A percentile compares a stretch with the other conserved stretches of the same genome.
These are phyloP conservation scores for Ascaphus truei DNA, from an alignment of 2,113 vertebrate genomes.

Conservation along the genomic window DNA sequence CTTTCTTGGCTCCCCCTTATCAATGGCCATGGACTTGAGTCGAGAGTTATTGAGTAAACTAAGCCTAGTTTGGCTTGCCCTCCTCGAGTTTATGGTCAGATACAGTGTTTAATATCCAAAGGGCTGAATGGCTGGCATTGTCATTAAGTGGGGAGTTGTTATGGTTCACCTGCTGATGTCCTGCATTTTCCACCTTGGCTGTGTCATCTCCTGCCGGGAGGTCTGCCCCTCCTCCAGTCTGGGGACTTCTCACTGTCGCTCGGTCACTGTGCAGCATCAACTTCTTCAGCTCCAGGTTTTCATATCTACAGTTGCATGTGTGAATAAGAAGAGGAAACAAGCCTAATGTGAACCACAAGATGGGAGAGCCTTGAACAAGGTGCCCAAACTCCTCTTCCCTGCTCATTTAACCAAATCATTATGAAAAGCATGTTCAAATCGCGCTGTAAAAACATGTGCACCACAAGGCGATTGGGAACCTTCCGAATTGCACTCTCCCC, in stretches of 20 bases:
- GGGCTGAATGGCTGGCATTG: too few relatives aligned
- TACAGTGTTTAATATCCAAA: background rate
- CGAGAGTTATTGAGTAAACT: too few relatives aligned
- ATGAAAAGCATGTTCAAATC: too few relatives aligned
- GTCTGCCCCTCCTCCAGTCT: constrained; percentile 24
- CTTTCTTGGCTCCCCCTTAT: too few relatives aligned
- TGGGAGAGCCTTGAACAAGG: background rate
- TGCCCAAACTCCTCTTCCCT: too few relatives aligned
- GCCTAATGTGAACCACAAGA: background rate
- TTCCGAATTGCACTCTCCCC: too few relatives aligned
- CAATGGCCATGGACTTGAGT: too few relatives aligned
- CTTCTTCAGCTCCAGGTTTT: constrained; percentile 89
- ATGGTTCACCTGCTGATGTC: constrained; percentile 74
- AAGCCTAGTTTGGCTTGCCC: too few relatives aligned
- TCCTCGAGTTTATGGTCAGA: too few relatives aligned
- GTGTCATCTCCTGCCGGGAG: constrained; percentile 55
- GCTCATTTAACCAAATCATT: too few relatives aligned
- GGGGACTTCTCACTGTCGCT: constrained; percentile 51
- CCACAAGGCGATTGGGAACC: too few relatives aligned
- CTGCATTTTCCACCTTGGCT: constrained; percentile 58
- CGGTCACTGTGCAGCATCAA: constrained; percentile 67
- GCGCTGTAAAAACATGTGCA: too few relatives aligned
- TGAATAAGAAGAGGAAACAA: background rate
- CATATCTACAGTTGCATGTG: constrained; percentile 76
- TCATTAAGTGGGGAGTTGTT: background rate